Percentiles rank a stretch among this genome's conserved stretches.
Conservation (phyloP, 1,140 invertebrate species). For the Bombus turneri region DNA sequence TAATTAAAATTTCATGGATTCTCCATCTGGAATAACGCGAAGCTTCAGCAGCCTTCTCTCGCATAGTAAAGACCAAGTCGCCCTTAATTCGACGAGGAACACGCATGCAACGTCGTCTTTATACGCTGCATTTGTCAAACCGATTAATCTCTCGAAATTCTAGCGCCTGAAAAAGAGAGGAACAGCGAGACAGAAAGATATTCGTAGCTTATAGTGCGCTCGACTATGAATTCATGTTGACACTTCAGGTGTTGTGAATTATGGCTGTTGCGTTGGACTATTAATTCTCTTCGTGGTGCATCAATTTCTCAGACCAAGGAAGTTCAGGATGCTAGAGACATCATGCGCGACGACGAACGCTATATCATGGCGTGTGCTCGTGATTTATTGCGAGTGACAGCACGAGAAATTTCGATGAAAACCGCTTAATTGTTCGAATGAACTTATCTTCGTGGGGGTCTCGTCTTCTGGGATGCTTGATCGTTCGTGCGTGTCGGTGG, state of each 20-base stretch:
- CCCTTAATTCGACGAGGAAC: no score
- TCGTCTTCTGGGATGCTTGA: not conserved
- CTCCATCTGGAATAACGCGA: no score
- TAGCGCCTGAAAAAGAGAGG: not conserved
- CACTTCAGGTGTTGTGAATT: conserved; percentile 67
- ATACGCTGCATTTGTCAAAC: conserved; percentile 52
- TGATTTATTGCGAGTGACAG: conserved; percentile 41
- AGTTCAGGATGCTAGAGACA: conserved; percentile 53
- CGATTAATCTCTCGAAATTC: conserved; percentile 47
- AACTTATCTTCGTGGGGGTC: not conserved
- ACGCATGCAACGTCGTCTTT: not conserved
- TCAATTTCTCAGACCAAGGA: conserved; percentile 53
- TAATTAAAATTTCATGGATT: no score
- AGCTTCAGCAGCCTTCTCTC: no score
- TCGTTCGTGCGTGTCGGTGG: not conserved
- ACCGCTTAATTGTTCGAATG: conserved; percentile 17
- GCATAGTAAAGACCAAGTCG: no score
- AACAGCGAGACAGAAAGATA: not conserved
- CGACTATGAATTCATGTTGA: conserved; percentile 67
- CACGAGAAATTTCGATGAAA: conserved; percentile 4
- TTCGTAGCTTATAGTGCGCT: conserved; percentile 43
- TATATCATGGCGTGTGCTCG: conserved; percentile 41
- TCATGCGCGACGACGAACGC: conserved; percentile 38
- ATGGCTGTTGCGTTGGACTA: conserved; percentile 61
- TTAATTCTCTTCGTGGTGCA: conserved; percentile 57